These are phyloP conservation scores for Bubo bubo DNA, from an alignment of 2,113 vertebrate genomes.

Conservation along the genomic window DNA sequence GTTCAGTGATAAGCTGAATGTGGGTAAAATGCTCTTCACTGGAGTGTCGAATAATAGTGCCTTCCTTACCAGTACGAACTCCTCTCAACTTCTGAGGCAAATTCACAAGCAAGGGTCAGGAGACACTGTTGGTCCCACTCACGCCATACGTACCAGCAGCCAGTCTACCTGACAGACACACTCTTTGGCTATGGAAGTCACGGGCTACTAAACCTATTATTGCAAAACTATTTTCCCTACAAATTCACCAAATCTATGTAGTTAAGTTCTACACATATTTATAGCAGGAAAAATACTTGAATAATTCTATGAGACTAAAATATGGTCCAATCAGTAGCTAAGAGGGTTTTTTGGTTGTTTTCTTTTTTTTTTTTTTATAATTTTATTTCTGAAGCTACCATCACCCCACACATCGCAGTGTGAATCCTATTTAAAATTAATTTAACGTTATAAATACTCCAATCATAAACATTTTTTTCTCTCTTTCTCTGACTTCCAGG, in stretches of 20 bases:
- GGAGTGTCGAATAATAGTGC: background rate
- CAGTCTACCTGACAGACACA: background rate
- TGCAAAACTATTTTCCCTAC: background rate
- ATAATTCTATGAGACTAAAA: background rate
- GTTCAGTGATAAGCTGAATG: background rate
- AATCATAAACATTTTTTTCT: background rate
- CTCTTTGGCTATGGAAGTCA: background rate
- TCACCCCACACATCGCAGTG: background rate
- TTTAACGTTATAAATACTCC: background rate
- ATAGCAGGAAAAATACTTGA: background rate
- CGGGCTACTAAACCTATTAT: background rate
- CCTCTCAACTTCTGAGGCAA: background rate
- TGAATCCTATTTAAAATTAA: background rate
- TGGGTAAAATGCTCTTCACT: background rate
- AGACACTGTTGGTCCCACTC: background rate
- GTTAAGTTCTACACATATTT: background rate
- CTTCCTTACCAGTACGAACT: background rate
- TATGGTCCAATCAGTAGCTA: background rate
- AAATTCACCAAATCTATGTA: background rate
- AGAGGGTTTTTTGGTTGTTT: background rate
- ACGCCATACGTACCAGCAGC: rapidly evolving
- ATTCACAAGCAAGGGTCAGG: background rate
- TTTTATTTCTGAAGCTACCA: background rate
- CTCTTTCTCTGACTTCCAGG: background rate
- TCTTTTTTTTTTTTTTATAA: background rate